Conservation (phyloP, 2,888 invertebrate species). For the Drosophila prostipennis region DNA sequence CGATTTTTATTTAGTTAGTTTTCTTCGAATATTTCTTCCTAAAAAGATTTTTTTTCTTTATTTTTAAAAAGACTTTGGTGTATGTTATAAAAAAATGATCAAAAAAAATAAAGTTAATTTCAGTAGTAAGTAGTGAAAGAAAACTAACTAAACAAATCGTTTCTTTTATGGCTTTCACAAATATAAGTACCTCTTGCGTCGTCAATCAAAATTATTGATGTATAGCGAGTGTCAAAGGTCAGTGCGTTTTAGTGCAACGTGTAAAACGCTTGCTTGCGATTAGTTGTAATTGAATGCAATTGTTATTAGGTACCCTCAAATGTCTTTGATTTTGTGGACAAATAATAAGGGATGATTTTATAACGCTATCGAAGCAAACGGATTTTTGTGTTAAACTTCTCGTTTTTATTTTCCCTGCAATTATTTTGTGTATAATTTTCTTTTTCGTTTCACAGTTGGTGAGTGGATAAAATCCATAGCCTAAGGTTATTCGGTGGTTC, state of each 20-base stretch:
- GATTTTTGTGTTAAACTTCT: neutral
- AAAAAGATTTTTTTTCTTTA: too few relatives aligned
- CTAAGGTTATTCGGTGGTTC: slow-evolving; percentile 1
- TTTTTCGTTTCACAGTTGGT: neutral
- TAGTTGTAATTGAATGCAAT: neutral
- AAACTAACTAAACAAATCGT: too few relatives aligned
- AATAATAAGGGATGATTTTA: neutral
- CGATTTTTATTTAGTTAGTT: too few relatives aligned
- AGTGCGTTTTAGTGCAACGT: neutral
- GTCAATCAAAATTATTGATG: neutral
- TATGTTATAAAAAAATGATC: too few relatives aligned
- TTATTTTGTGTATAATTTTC: neutral
- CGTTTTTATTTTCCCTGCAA: neutral
- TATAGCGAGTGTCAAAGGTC: neutral
- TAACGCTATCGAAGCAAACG: neutral
- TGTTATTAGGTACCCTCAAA: neutral
- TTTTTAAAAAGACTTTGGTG: too few relatives aligned
- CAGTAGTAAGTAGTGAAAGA: too few relatives aligned
- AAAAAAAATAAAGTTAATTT: too few relatives aligned
- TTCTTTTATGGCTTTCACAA: neutral
- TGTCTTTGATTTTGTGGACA: neutral
- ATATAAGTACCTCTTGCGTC: neutral
- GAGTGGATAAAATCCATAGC: neutral
- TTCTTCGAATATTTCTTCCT: too few relatives aligned
- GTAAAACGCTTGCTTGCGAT: too few relatives aligned